These are phyloP conservation scores for Caerostris darwini DNA, from an alignment of 1,140 invertebrate genomes.

Conservation along the genomic window DNA sequence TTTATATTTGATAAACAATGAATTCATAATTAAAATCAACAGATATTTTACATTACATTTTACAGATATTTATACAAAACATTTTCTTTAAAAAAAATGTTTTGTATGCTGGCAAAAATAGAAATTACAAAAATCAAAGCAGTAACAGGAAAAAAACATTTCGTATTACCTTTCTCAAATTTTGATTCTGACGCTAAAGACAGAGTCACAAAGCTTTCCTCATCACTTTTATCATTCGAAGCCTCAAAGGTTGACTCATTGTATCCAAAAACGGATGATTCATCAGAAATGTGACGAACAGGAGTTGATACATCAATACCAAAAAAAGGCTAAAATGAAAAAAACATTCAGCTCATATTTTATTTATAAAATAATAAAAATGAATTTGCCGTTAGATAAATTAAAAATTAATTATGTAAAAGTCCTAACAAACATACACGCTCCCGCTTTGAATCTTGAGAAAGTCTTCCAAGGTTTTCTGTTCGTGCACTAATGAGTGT, in stretches of 20 bases:
- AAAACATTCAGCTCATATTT: neutral
- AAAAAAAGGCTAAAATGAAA: conserved; percentile 48
- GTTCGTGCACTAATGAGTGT: conserved; percentile 60
- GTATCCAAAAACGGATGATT: neutral
- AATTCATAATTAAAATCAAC: too few relatives aligned
- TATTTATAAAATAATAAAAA: neutral
- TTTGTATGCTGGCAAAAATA: too few relatives aligned
- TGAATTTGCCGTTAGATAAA: neutral
- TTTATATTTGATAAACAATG: too few relatives aligned
- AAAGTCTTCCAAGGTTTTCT: conserved; percentile 49
- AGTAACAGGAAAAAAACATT: too few relatives aligned
- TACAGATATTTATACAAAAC: too few relatives aligned
- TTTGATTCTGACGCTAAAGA: neutral
- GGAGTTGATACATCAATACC: conserved; percentile 42
- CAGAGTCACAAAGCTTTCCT: neutral
- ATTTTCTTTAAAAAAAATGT: too few relatives aligned
- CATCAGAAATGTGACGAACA: neutral
- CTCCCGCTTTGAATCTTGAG: conserved; percentile 48
- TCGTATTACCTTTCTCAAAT: neutral
- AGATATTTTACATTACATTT: too few relatives aligned
- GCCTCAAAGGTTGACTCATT: too few relatives aligned
- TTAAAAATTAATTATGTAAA: neutral
- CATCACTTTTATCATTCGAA: neutral
- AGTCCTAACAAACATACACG: neutral
- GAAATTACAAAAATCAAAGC: too few relatives aligned